Conservation (phyloP, 1,140 invertebrate species). For the Pteromalus puparum region DNA sequence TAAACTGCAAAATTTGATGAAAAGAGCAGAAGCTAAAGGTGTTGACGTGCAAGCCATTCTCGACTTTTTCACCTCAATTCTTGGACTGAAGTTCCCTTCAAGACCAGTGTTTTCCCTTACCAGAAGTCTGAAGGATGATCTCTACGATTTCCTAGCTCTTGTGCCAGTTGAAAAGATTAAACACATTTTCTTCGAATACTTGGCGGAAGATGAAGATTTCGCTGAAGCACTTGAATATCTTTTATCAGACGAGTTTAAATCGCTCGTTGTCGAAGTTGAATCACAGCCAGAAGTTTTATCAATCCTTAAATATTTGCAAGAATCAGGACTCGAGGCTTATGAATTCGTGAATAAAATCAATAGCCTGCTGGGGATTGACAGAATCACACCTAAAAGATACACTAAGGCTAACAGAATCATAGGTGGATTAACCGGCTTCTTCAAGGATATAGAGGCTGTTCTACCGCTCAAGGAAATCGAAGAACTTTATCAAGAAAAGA, state of each 20-base stretch:
- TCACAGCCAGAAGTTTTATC: slow-evolving; percentile 52
- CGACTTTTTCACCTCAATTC: slow-evolving; percentile 55
- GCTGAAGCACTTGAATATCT: slow-evolving; percentile 52
- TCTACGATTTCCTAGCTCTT: slow-evolving; percentile 56
- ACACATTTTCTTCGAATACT: slow-evolving; percentile 54
- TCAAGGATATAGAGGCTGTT: slow-evolving; percentile 57
- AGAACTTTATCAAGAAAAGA: slow-evolving; percentile 62
- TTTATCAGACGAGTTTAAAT: slow-evolving; percentile 55
- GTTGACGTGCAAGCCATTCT: slow-evolving; percentile 54
- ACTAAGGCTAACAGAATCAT: not conserved
- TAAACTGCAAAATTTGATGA: slow-evolving; percentile 40
- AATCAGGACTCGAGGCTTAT: slow-evolving; percentile 53
- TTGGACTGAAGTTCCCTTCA: slow-evolving; percentile 57
- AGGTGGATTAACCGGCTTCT: slow-evolving; percentile 59
- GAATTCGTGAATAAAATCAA: slow-evolving; percentile 54
- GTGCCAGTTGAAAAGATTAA: slow-evolving; percentile 53
- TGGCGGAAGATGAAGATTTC: slow-evolving; percentile 55
- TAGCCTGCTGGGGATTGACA: slow-evolving; percentile 50
- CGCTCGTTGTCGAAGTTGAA: slow-evolving; percentile 53
- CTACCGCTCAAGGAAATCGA: slow-evolving; percentile 60
- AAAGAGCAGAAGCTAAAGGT: slow-evolving; percentile 51
- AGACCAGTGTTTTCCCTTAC: not conserved
- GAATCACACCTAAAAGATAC: not conserved
- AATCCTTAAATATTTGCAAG: slow-evolving; percentile 53
- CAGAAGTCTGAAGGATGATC: slow-evolving; percentile 44